These are phyloP conservation scores for Chauna torquata DNA, from an alignment of 2,113 vertebrate genomes.

Conservation along the genomic window DNA sequence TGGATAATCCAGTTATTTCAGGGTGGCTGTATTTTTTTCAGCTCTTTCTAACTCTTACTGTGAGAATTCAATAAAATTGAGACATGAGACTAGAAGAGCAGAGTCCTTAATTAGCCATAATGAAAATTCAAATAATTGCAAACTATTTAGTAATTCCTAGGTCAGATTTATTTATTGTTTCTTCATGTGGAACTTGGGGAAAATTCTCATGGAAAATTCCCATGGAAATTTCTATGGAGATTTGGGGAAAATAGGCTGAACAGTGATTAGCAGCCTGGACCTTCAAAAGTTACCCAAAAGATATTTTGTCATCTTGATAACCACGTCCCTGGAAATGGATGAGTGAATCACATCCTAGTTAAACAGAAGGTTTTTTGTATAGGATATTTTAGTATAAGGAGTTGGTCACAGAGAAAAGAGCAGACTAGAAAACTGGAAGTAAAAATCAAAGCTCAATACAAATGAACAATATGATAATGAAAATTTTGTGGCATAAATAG, in stretches of 20 bases:
- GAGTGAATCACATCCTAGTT: not conserved
- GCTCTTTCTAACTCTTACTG: not conserved
- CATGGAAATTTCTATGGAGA: not conserved
- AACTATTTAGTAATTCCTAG: not conserved
- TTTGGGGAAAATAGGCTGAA: not conserved
- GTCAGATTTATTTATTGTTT: not conserved
- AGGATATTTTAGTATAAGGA: not conserved
- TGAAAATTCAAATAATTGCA: not conserved
- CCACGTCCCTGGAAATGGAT: not conserved
- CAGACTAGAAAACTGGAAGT: not conserved
- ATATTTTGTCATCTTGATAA: not conserved
- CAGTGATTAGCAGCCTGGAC: not conserved
- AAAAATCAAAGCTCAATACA: not conserved
- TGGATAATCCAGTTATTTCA: no score
- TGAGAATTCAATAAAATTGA: not conserved
- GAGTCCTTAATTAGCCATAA: not conserved
- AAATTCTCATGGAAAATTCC: not conserved
- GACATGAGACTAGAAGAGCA: not conserved
- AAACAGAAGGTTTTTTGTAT: not conserved
- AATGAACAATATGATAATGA: not conserved
- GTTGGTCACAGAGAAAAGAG: not conserved
- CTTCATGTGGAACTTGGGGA: no score
- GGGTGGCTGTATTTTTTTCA: not conserved
- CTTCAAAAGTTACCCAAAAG: not conserved
- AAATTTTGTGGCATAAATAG: not conserved